Percentiles rank a stretch among this genome's conserved stretches.
Conservation (phyloP, 1,140 invertebrate genomes). For the Mylabris phalerata region DNA sequence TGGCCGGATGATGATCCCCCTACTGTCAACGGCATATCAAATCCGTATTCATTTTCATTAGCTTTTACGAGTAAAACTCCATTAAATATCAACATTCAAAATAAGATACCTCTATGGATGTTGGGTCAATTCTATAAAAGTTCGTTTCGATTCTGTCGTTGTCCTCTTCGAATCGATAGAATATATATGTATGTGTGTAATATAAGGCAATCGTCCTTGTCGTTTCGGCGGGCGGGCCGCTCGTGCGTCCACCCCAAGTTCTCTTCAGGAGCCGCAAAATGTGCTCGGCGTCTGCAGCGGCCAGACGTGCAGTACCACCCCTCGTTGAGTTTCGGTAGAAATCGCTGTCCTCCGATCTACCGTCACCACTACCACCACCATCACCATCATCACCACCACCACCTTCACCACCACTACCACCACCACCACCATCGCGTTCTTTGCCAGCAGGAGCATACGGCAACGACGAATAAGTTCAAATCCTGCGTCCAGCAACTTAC, state of each 20-base stretch:
- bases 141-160: neutral
- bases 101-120: too few species aligned
- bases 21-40: neutral
- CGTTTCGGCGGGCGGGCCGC: slow-evolving; percentile 26
- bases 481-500: slow-evolving; percentile 12
- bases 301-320: slow-evolving; percentile 32
- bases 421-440: neutral
- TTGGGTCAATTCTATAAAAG: too few species aligned
- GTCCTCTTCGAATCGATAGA: slow-evolving; percentile 9
- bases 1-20: neutral
- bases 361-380: neutral
- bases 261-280: slow-evolving; percentile 33
- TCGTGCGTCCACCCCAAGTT: slow-evolving; percentile 32
- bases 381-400: neutral
- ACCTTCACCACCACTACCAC: neutral
- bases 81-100: neutral
- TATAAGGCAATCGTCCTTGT: slow-evolving; percentile 24
- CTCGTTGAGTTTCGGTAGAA: slow-evolving; percentile 15
- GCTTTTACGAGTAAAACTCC: neutral
- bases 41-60: neutral
- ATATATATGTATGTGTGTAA: neutral
- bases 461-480: slow-evolving; percentile 17
- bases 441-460: neutral
- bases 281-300: slow-evolving; percentile 30
- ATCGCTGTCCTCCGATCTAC: slow-evolving; percentile 13